Evolutionary conservation across 2,797 vertebrate genomes (phyloP), one percentile per base, ranked within the genome.

Genomic region (Acipenser ruthenus): DNA sequence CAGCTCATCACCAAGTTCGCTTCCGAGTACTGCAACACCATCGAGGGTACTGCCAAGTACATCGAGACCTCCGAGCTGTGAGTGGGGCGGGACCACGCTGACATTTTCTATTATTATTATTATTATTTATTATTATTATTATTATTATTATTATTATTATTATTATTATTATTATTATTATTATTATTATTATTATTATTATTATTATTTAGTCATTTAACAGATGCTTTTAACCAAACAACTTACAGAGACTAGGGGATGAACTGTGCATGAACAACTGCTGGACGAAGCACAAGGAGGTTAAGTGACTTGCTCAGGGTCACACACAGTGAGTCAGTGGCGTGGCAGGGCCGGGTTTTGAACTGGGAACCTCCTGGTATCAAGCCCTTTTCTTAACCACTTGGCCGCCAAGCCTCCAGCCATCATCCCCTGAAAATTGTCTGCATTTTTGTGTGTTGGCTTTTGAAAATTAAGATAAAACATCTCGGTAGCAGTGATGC

Each of bases 1-100:
- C 97, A 99, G 84, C 94, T 99, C 72, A 98, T 99, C 80, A 99
- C 97, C 72, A 99, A 99, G 84, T 99, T 99, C 52, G 97, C 97
- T 68, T 93, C 95, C 0, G 96, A 99, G 74, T 99, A 99, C 85
- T 99, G 97, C 83, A 97, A 99, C 84, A 99, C 97, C 67, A 99
- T 99, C 62, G 95, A 99, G 86, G 96, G 97, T 78, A 99, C 97
- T 10, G 97, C 97, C 82, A 99, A 99, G 81, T 95, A 99, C 80
- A 99, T 99, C 10, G 97, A 99, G 85, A 99, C 97, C 0, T 92
- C 97, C 0, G 97, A 99, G 70, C 88, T 99, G 97, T 99, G 84
- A 94, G 97, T 91, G 63, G 9, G 37, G 37, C 37, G 37, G 37
- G 37, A 37, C 37, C 37, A 37, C 63, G 1, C 23, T 63, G 10